These are phyloP conservation scores for Toxotes chatareus DNA, from an alignment of 2,113 vertebrate genomes.

Conservation along the genomic window DNA sequence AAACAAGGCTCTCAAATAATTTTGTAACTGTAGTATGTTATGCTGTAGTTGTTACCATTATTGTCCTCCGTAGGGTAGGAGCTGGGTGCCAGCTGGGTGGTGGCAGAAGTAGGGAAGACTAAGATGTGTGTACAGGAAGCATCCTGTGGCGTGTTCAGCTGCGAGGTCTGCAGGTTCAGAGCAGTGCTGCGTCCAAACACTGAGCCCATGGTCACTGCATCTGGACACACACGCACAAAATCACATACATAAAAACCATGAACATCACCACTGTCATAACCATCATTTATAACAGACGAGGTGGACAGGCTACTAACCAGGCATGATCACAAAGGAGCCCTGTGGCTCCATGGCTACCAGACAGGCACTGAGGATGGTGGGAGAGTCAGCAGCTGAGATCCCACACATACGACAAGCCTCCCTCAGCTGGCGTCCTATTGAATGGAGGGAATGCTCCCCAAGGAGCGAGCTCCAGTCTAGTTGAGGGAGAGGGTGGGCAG, in stretches of 20 bases:
- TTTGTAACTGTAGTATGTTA: background rate
- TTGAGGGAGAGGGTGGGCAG: slow-evolving; percentile 32
- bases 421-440: slow-evolving; percentile 94
- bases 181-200: slow-evolving; percentile 97
- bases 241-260: background rate
- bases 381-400: slow-evolving; percentile 93
- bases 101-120: slow-evolving; percentile 97
- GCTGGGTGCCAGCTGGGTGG: slow-evolving; percentile 94
- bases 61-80: slow-evolving; percentile 96
- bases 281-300: background rate
- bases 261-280: background rate
- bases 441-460: slow-evolving; percentile 95
- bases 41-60: slow-evolving; percentile 84
- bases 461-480: slow-evolving; percentile 97
- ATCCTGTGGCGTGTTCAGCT: slow-evolving; percentile 97
- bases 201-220: slow-evolving; percentile 97
- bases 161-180: slow-evolving; percentile 96
- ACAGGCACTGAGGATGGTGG: slow-evolving; percentile 96
- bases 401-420: slow-evolving; percentile 96
- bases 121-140: slow-evolving; percentile 98
- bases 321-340: slow-evolving; percentile 97
- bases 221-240: slow-evolving; percentile 72
- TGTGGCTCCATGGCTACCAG: slow-evolving; percentile 98
- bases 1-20: slow-evolving; percentile 1
- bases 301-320: slow-evolving; percentile 84